A percentile compares a stretch with the other conserved stretches of the same genome.
Conservation (phyloP, 2,888 invertebrate genomes). For the Clusia tigrina region DNA sequence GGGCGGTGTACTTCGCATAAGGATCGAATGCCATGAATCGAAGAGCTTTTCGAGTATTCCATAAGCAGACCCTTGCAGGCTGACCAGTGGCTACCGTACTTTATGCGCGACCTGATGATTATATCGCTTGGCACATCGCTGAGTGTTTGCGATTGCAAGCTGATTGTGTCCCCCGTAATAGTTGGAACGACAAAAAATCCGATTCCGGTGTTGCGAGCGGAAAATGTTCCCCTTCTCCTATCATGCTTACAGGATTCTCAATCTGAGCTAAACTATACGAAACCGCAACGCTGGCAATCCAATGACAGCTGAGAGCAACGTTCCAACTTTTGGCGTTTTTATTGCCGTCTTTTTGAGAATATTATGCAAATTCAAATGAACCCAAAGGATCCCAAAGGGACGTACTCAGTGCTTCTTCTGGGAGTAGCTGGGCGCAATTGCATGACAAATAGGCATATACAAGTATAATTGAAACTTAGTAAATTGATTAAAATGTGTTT, state of each 20-base stretch:
- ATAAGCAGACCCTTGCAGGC: conserved; percentile 56
- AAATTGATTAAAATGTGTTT: too few relatives aligned
- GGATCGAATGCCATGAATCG: conserved; percentile 61
- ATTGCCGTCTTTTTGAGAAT: neutral
- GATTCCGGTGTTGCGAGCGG: conserved; percentile 42
- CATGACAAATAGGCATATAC: too few relatives aligned
- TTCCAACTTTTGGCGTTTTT: neutral
- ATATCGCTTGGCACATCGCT: conserved; percentile 62
- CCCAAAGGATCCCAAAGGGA: neutral
- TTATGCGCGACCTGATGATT: conserved; percentile 58
- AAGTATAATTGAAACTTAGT: too few relatives aligned
- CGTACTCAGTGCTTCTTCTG: neutral
- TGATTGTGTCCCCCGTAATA: conserved; percentile 40
- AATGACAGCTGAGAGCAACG: neutral
- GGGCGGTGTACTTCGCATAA: conserved; percentile 60
- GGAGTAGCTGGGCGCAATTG: too few relatives aligned
- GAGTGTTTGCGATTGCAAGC: conserved; percentile 53
- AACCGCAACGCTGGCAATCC: neutral
- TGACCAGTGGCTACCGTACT: conserved; percentile 55
- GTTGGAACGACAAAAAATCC: conserved; percentile 44
- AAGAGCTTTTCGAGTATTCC: conserved; percentile 58
- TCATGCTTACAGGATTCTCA: neutral
- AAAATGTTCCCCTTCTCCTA: neutral
- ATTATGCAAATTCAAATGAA: neutral
- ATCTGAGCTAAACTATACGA: too few relatives aligned